Percentiles rank a stretch among this genome's conserved stretches.
Evolutionary conservation across 1,140 invertebrate species (phyloP).

Genomic region (Onthophagus taurus): DNA sequence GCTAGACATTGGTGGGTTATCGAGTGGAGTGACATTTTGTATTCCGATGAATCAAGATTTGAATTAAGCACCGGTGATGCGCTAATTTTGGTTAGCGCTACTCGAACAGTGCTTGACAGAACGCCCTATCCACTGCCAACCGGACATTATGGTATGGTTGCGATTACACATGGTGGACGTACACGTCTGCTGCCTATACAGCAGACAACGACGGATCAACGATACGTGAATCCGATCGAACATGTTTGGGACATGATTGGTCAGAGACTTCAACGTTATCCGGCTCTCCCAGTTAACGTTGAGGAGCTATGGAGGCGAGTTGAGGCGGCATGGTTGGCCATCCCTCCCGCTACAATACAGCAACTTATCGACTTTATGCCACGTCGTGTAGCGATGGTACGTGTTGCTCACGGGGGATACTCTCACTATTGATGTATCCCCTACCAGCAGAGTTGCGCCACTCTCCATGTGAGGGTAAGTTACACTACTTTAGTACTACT

Average conservation of each 20-base stretch:
- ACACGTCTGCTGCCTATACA: too few species aligned
- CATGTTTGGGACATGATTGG: neutral
- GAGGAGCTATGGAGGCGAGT: constrained; percentile 3
- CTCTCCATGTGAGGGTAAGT: neutral
- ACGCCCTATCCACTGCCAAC: neutral
- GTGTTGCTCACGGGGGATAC: neutral
- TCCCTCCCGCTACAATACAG: neutral
- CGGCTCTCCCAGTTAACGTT: neutral
- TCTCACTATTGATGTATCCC: constrained; percentile 1
- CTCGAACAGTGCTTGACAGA: neutral
- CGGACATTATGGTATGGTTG: constrained; percentile 1
- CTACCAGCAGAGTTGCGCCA: neutral
- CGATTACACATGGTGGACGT: constrained; percentile 3
- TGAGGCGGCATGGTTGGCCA: constrained; percentile 3
- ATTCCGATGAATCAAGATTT: too few species aligned
- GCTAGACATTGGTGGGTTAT: too few species aligned
- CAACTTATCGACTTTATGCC: neutral
- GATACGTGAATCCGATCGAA: neutral
- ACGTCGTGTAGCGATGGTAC: too few species aligned
- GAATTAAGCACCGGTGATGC: neutral
- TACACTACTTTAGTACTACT: constrained; percentile 1
- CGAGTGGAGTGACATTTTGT: too few species aligned
- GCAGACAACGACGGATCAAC: neutral
- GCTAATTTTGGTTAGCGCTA: neutral
- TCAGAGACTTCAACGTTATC: constrained; percentile 3